These are phyloP conservation scores for Alloplasta piceator DNA, from an alignment of 2,888 invertebrate genomes.

Conservation along the genomic window DNA sequence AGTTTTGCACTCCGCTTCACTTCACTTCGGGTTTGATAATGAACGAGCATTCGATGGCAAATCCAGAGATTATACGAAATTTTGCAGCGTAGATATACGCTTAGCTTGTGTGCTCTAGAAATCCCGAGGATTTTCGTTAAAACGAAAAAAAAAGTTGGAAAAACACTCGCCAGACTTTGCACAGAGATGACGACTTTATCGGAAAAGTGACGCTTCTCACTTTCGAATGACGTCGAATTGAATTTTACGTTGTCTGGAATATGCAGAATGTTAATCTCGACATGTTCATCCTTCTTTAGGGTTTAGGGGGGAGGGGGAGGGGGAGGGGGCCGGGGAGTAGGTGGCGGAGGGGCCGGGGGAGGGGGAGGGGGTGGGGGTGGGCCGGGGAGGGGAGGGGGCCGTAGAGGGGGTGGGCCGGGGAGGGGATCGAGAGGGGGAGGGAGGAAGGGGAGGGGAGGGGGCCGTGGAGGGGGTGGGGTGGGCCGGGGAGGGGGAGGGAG, in stretches of 20 bases:
- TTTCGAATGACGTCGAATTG: too few relatives aligned
- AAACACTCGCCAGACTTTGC: too few relatives aligned
- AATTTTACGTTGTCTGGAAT: too few relatives aligned
- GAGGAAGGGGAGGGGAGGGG: slow-evolving; percentile 16
- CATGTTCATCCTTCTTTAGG: too few relatives aligned
- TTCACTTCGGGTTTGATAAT: slow-evolving; percentile 39
- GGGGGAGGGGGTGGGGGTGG: slow-evolving; percentile 18
- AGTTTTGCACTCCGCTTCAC: slow-evolving; percentile 69
- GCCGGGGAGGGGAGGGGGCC: slow-evolving; percentile 10
- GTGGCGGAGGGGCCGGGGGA: too few relatives aligned
- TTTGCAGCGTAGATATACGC: background rate
- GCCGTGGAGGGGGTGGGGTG: too few relatives aligned
- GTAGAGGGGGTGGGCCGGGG: slow-evolving; percentile 21
- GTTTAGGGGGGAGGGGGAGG: slow-evolving; percentile 18
- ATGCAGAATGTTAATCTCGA: too few relatives aligned
- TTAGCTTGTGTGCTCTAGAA: background rate
- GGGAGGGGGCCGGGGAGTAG: too few relatives aligned
- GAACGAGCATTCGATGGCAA: slow-evolving; percentile 54
- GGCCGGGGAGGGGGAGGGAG: slow-evolving; percentile 19
- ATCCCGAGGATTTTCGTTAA: slow-evolving; percentile 25
- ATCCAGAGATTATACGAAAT: slow-evolving; percentile 47
- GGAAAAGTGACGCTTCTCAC: background rate
- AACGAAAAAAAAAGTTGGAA: background rate
- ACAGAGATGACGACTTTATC: background rate
- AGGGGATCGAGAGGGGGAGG: slow-evolving; percentile 18